Percentiles rank a stretch among this genome's conserved stretches.
These are phyloP conservation scores for Trichomalopsis sarcophagae DNA, from an alignment of 1,140 invertebrate species.

Conservation along the genomic window DNA sequence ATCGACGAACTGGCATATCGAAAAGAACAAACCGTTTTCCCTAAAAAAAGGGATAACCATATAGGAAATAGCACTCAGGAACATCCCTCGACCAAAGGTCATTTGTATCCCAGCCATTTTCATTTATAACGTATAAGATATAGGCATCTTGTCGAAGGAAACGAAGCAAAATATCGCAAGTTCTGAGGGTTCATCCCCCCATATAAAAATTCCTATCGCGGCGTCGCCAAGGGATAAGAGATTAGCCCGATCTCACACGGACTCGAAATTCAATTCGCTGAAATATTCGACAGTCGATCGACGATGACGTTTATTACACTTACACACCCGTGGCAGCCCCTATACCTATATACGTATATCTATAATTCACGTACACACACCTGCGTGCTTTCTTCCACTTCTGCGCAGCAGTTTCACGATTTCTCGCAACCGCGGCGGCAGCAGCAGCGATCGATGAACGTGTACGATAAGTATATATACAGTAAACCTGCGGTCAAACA, in stretches of 20 bases:
- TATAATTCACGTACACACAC: not conserved
- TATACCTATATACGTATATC: too few species aligned
- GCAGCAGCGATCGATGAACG: slow-evolving; percentile 25
- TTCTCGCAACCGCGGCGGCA: not conserved
- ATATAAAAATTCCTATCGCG: slow-evolving; percentile 45
- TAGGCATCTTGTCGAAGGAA: too few species aligned
- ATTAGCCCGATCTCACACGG: not conserved
- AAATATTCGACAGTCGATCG: slow-evolving; percentile 53
- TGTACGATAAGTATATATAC: slow-evolving; percentile 26
- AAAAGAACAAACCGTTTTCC: too few species aligned
- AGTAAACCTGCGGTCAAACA: slow-evolving; percentile 27
- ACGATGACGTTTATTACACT: slow-evolving; percentile 54
- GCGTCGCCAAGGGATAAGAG: slow-evolving; percentile 23
- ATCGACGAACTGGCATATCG: too few species aligned
- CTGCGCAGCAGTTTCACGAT: not conserved
- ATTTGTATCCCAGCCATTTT: not conserved
- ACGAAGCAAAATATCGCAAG: not conserved
- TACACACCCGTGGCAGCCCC: not conserved
- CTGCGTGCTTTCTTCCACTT: not conserved
- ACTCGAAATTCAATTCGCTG: slow-evolving; percentile 49
- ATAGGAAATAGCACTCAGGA: too few species aligned
- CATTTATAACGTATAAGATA: too few species aligned
- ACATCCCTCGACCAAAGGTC: not conserved
- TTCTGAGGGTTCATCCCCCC: not conserved
- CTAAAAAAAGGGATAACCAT: too few species aligned